Evolutionary conservation across 2,888 invertebrate species (phyloP).

Genomic region (Calameuta idolon): DNA sequence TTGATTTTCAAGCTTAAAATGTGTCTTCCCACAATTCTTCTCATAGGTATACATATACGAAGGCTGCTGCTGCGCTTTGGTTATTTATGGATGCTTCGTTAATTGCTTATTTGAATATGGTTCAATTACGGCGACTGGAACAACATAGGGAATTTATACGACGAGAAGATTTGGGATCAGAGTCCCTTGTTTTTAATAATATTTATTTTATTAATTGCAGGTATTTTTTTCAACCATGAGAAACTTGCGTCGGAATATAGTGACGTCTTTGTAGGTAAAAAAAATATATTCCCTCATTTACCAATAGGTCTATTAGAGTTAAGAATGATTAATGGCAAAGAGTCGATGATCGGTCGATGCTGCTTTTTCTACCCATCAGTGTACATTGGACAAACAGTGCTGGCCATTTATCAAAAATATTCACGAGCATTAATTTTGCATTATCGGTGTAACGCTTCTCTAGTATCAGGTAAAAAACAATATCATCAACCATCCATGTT

Average conservation of each 20-base stretch:
- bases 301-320: constrained; percentile 19
- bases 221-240: not conserved
- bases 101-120: not conserved
- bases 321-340: constrained; percentile 54
- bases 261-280: not conserved
- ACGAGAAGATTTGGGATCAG: not conserved
- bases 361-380: constrained; percentile 61
- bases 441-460: not conserved
- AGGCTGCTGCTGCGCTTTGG: not conserved
- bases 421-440: not conserved
- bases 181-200: not conserved
- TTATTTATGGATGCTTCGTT: not conserved
- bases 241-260: not conserved
- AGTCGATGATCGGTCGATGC: constrained; percentile 40
- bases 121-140: not conserved
- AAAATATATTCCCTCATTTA: constrained; percentile 2
- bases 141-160: not conserved
- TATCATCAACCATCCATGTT: not conserved
- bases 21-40: not conserved
- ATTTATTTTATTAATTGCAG: not conserved
- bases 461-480: not conserved
- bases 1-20: not conserved
- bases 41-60: not conserved
- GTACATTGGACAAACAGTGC: constrained; percentile 49
- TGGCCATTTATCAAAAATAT: constrained; percentile 51